Base-by-base conservation (phyloP, 1,140 invertebrate species). In the Zaprionus kolodkinae region DNA sequence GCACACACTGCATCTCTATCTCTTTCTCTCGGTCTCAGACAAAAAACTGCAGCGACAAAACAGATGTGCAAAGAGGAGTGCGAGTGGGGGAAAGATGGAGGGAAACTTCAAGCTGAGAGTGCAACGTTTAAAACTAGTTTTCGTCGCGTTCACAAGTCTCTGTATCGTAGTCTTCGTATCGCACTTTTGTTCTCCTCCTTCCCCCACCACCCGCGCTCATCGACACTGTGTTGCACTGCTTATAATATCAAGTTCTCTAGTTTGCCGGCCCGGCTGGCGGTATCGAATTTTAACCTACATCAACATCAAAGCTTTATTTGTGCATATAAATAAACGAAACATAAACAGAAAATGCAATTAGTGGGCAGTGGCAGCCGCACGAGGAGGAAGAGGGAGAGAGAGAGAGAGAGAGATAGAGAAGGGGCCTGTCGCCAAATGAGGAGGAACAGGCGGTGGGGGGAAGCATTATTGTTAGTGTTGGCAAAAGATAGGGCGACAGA, bases 71-170 rank as follows among this genome's bases (percentile, higher is more conserved):
- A 40, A 15, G 30, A 15, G 30, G 13, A 25, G 40, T 21, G 17
- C 36, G 33, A 35, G 25, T 2, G 33, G 17, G 15, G 38, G 36
- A 6, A 36, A 35, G 33, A 25, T 6, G 17, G 12, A 40, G 38
- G 40, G 45, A 17, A 17, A 57, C 15, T 57, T 21, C 6, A 55
- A 27, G 63, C 33, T 30, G n/a, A 40, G n/a, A 40, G 11, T 59
- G 57, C 57, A 69, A 48, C 36, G 57, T 54, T 69, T 35, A 59
- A 86, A 86, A 86, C 83, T 88, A 83, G 84, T 86, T 86, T 86
- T 79, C 45, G 48, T 57, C 59, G 55, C 71, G 64, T 73, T 57
- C 54, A 43, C 64, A 72, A 72, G 63, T 59, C 55, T 30, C 40
- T 6, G 40, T 21, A 21, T 17, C 40, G 40, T 7, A 45, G 17